These are phyloP conservation scores for Anisognathus igniventris DNA, from an alignment of 2,797 vertebrate species.

Conservation along the genomic window DNA sequence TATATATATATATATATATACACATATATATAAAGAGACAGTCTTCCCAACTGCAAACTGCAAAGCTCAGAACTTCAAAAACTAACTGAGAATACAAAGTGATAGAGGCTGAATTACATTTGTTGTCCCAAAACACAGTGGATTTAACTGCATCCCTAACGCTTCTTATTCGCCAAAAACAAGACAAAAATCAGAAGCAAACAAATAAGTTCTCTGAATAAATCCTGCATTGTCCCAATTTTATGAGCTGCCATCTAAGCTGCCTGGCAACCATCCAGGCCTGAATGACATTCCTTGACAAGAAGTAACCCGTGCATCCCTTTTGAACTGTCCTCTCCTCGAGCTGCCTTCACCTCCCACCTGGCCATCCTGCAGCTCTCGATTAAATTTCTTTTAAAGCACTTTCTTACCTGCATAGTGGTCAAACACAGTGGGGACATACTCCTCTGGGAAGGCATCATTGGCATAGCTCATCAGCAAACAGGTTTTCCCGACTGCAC, in stretches of 20 bases:
- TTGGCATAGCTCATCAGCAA: slow-evolving; percentile 86
- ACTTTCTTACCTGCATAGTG: slow-evolving; percentile 80
- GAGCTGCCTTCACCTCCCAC: neutral
- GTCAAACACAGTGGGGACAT: slow-evolving; percentile 83
- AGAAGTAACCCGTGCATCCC: neutral
- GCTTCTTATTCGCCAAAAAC: neutral
- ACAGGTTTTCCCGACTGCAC: slow-evolving; percentile 83
- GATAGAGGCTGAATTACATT: neutral
- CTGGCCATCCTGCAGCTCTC: neutral
- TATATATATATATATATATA: neutral
- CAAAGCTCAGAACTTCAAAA: neutral
- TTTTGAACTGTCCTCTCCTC: neutral
- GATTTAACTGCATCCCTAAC: neutral
- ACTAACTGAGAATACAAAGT: neutral
- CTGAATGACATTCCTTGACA: neutral
- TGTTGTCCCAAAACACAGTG: neutral
- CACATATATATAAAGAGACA: neutral
- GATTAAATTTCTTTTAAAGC: neutral
- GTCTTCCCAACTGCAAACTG: neutral
- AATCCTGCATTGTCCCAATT: neutral
- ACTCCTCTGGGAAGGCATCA: slow-evolving; percentile 83
- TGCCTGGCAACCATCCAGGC: slow-evolving; percentile 14
- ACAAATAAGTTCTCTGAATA: neutral
- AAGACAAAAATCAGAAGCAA: neutral
- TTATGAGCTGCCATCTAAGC: neutral